Evolutionary conservation across 2,888 invertebrate species (phyloP).

Genomic region (Bibio marci): DNA sequence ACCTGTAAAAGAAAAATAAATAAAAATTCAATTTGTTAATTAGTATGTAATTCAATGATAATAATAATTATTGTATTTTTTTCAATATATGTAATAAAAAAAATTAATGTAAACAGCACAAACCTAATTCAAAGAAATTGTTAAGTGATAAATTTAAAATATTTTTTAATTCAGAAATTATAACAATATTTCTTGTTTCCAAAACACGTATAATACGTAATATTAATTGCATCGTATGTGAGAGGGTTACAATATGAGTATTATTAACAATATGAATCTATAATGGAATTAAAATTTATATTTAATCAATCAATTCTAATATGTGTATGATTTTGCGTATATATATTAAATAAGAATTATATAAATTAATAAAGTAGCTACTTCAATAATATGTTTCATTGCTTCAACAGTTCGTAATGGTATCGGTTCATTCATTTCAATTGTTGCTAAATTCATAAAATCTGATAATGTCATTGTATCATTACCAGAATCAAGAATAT

Average conservation of each 20-base stretch:
- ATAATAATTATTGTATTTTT: neutral
- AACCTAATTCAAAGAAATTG: slow-evolving; percentile 23
- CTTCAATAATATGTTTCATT: slow-evolving; percentile 27
- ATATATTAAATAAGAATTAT: neutral
- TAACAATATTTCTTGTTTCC: slow-evolving; percentile 18
- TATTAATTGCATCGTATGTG: slow-evolving; percentile 22
- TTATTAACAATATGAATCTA: slow-evolving; percentile 13
- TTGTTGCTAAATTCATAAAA: slow-evolving; percentile 19
- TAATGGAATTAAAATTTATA: neutral
- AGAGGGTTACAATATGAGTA: slow-evolving; percentile 17
- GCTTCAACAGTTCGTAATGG: slow-evolving; percentile 19
- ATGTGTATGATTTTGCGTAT: neutral
- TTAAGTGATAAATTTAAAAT: slow-evolving; percentile 18
- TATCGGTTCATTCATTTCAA: slow-evolving; percentile 17
- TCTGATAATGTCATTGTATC: slow-evolving; percentile 15
- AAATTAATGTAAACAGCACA: too few species aligned
- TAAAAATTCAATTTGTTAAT: neutral
- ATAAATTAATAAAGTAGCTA: slow-evolving; percentile 8
- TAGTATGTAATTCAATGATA: too few species aligned
- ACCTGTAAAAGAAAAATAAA: slow-evolving; percentile 10
- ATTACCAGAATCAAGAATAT: slow-evolving; percentile 13
- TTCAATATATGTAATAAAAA: too few species aligned
- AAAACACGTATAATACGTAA: slow-evolving; percentile 20
- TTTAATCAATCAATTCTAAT: neutral
- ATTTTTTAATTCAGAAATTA: slow-evolving; percentile 22